Percentiles rank a stretch among this genome's conserved stretches.
These are phyloP conservation scores for Struthio camelus DNA, from an alignment of 2,113 vertebrate genomes.

Conservation along the genomic window DNA sequence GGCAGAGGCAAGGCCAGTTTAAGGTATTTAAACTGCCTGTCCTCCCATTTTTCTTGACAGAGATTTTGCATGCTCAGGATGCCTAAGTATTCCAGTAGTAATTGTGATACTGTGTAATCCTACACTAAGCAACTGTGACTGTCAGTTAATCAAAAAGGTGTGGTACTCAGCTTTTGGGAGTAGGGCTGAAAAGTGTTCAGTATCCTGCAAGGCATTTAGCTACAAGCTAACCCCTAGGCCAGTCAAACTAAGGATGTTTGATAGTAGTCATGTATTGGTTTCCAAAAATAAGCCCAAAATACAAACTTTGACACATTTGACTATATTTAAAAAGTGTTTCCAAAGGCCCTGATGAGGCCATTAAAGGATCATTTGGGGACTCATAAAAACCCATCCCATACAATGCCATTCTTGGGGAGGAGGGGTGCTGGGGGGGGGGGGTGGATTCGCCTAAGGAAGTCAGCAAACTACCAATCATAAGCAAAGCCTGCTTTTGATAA, in stretches of 20 bases:
- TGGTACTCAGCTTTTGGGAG: not conserved
- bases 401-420: not conserved
- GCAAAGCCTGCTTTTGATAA: not conserved
- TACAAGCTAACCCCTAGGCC: not conserved
- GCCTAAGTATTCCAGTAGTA: not conserved
- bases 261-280: not conserved
- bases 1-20: not conserved
- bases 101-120: not conserved
- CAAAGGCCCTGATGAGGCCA: not conserved
- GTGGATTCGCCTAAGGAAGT: not conserved
- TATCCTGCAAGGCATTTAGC: not conserved
- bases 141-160: not conserved
- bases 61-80: not conserved
- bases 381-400: not conserved
- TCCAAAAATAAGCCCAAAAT: constrained; percentile 8
- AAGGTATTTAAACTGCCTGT: not conserved
- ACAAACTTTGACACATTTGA: not conserved
- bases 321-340: not conserved
- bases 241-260: not conserved
- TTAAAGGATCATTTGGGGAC: not conserved
- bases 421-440: too few species aligned
- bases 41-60: not conserved
- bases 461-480: not conserved
- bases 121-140: not conserved
- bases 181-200: not conserved